Evolutionary conservation across 2,113 vertebrate genomes (phyloP).

Genomic region (Anguilla japonica): DNA sequence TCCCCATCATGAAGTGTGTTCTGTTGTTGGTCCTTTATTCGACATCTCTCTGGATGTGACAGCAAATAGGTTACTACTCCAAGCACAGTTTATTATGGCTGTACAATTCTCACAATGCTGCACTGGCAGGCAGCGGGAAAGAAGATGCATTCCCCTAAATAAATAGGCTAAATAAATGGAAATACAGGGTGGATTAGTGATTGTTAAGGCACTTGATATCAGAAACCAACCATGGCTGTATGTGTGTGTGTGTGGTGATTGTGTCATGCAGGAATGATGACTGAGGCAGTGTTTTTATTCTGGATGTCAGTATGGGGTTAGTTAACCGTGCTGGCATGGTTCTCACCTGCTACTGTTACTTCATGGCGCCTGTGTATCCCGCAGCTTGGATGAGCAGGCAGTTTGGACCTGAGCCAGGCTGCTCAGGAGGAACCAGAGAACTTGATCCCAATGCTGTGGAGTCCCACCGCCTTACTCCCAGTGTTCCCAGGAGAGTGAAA

Average conservation of each 20-base stretch:
- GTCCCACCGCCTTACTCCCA: slow-evolving; percentile 71
- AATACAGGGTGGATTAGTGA: background rate
- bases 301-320: slow-evolving; percentile 82
- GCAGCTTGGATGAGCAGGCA: slow-evolving; percentile 76
- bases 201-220: background rate
- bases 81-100: background rate
- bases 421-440: slow-evolving; percentile 77
- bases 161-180: background rate
- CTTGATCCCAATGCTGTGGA: slow-evolving; percentile 79
- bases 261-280: slow-evolving; percentile 43
- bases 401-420: slow-evolving; percentile 82
- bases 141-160: background rate
- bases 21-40: background rate
- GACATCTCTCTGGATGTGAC: background rate
- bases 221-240: background rate
- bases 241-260: background rate
- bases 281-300: slow-evolving; percentile 61
- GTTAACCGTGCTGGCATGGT: slow-evolving; percentile 81
- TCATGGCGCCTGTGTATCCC: slow-evolving; percentile 84
- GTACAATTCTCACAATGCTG: background rate
- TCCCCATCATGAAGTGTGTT: background rate
- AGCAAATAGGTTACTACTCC: background rate
- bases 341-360: slow-evolving; percentile 79
- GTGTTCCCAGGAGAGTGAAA: slow-evolving; percentile 79
- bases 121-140: background rate